Evolutionary conservation across 2,888 invertebrate genomes (phyloP), one percentile per base, ranked within the genome.

Genomic region (Tenthredo scrophulariae): DNA sequence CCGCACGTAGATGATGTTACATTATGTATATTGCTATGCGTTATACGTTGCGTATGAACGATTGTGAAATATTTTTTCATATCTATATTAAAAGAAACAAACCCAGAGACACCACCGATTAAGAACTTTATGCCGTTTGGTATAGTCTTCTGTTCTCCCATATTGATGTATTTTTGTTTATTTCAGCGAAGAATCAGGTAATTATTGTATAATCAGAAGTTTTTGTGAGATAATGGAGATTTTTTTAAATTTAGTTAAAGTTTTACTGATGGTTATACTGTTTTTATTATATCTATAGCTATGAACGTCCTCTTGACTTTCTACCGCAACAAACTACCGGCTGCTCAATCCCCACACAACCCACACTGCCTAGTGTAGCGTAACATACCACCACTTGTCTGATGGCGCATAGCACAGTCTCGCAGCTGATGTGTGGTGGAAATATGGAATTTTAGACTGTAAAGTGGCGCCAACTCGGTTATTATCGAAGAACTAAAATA

Each of bases 91-190:
- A 67, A 84, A 50, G 46, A 84, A 85, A 92, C 90, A 85, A 88
- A 93, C 93, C 93, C 93, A 83, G 93, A 91, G 5, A 90, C 88
- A 26, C 93, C 93, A 29, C 92, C 92, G 85, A 93, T 92, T 40
- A 92, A 84, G 84, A 93, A 93, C 87, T 92, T 93, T 83, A 92
- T 87, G 26, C 88, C 85, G 86, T 92, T 92, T 37, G 93, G 93
- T 70, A 93, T 91, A 3, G 88, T 88, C 85, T 92, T 92, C 87
- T 91, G 88, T 65, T 87, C 89, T 58, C 91, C 88, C 91, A 92
- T 92, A 86, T 88, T 88, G 67, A 70, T 62, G 43, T 43, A 18
- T 50, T 77, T 9, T 29, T 4, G 15, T 80, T 26, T 22, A 75
- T 43, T 43, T 0, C 1, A 22, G 22, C 4, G 13, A 3, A 62